Conservation (phyloP, 2,113 vertebrate genomes). For the Manacus vitellinus region DNA sequence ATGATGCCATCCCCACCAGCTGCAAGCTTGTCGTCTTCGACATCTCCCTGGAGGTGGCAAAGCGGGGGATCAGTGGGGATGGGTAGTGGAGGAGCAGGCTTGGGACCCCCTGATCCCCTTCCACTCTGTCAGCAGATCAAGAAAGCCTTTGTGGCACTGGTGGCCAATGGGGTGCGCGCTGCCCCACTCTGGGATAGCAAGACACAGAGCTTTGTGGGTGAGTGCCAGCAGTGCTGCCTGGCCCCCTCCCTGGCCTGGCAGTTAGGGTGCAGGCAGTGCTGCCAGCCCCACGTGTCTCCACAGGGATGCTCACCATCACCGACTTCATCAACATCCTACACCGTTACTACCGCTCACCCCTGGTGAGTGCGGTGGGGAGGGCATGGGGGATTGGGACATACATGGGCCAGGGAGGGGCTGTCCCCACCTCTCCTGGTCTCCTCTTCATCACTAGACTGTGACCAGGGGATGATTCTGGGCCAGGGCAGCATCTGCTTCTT, state of each 20-base stretch:
- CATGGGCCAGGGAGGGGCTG: neutral
- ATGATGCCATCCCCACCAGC: conserved; percentile 92
- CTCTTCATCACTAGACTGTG: neutral
- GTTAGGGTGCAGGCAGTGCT: neutral
- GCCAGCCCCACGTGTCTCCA: neutral
- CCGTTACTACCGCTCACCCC: conserved; percentile 91
- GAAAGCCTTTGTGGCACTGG: conserved; percentile 91
- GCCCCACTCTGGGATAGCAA: conserved; percentile 95
- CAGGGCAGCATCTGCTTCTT: neutral
- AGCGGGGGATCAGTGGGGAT: fast-evolving
- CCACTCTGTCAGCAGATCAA: conserved; percentile 81
- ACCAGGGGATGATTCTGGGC: neutral
- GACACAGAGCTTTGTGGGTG: conserved; percentile 92
- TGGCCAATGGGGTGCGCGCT: conserved; percentile 89
- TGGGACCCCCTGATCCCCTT: neutral
- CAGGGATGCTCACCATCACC: conserved; percentile 98
- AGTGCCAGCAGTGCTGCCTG: conserved; percentile 21
- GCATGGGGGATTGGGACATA: neutral
- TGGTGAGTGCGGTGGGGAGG: conserved; percentile 78
- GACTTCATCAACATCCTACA: conserved; percentile 99
- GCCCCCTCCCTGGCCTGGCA: neutral
- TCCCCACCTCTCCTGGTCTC: neutral
- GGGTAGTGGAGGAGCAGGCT: fast-evolving
- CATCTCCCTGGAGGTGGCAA: conserved; percentile 83
- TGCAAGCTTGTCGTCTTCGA: conserved; percentile 95